phyloP scores from a whole-genome alignment of 2,113 vertebrate genomes.

The Nannospalax galili region DNA sequence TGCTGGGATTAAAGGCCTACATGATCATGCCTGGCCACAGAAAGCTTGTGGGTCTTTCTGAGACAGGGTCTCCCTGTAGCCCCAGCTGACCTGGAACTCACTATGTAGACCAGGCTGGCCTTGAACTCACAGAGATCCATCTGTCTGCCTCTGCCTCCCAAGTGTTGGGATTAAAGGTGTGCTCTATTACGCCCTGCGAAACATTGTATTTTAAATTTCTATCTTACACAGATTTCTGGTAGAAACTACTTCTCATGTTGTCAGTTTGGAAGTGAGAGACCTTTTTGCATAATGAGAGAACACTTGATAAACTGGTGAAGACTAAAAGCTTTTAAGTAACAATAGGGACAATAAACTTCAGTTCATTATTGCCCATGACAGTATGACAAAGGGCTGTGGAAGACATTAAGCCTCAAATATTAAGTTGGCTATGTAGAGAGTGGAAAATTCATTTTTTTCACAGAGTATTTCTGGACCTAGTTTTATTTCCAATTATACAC shows the following conservation, averaged over 20 bases:
- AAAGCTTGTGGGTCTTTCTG: too few relatives aligned
- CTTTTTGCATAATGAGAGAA: background rate
- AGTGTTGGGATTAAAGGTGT: too few relatives aligned
- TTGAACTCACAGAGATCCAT: too few relatives aligned
- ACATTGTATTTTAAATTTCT: constrained; percentile 15
- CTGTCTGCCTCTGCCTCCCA: too few relatives aligned
- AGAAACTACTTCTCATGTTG: background rate
- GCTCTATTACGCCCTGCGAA: background rate
- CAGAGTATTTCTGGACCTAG: constrained; percentile 54
- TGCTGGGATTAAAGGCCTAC: too few relatives aligned
- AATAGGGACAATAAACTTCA: background rate
- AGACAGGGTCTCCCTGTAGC: too few relatives aligned
- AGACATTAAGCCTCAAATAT: constrained; percentile 4
- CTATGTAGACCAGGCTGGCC: too few relatives aligned
- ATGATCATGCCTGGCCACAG: too few relatives aligned
- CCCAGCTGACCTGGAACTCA: too few relatives aligned
- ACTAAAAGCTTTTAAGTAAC: constrained; percentile 7
- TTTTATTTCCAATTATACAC: constrained; percentile 59
- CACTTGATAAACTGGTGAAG: constrained; percentile 42
- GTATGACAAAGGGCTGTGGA: background rate
- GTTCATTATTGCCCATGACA: background rate
- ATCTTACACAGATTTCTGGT: background rate
- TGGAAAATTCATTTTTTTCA: background rate
- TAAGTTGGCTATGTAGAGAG: background rate
- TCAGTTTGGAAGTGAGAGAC: background rate